These are phyloP conservation scores for Bagarius yarrelli DNA, from an alignment of 2,113 vertebrate genomes.

Conservation along the genomic window DNA sequence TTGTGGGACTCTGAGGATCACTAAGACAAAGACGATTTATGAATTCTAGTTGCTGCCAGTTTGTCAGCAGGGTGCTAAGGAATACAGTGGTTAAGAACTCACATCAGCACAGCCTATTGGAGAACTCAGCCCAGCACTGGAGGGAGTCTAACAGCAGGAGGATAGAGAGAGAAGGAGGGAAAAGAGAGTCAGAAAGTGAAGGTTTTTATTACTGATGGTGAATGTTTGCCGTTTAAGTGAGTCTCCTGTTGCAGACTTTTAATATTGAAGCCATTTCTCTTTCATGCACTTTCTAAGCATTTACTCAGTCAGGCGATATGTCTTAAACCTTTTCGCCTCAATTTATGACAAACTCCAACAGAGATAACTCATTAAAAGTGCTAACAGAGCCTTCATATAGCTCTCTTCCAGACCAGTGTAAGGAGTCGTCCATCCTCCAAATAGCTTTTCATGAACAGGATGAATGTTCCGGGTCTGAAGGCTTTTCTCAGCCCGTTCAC, in stretches of 20 bases:
- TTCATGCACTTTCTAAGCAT: conserved; percentile 29
- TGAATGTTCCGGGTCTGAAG: neutral
- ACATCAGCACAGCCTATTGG: conserved; percentile 28
- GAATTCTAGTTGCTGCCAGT: conserved; percentile 46
- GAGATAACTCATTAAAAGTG: conserved; percentile 48
- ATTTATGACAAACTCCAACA: conserved; percentile 51
- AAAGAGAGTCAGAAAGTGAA: conserved; percentile 54
- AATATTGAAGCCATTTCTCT: conserved; percentile 53
- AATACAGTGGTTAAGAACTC: conserved; percentile 57
- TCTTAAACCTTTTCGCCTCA: conserved; percentile 44
- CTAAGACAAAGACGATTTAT: conserved; percentile 57
- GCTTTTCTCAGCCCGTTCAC: conserved; percentile 26
- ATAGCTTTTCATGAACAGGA: conserved; percentile 14
- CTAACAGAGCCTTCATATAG: conserved; percentile 41
- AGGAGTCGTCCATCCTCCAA: neutral
- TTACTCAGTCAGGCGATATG: conserved; percentile 51
- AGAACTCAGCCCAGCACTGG: conserved; percentile 34
- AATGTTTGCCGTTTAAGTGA: conserved; percentile 65
- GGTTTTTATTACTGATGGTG: conserved; percentile 65
- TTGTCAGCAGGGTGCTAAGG: conserved; percentile 59
- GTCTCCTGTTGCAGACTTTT: conserved; percentile 61
- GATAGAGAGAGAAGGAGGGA: conserved; percentile 8
- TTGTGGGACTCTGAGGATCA: conserved; percentile 14
- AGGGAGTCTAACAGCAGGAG: conserved; percentile 34
- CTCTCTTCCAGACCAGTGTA: conserved; percentile 13